A percentile compares a stretch with the other conserved stretches of the same genome.
Evolutionary conservation across 2,888 invertebrate genomes (phyloP).

Genomic region (Coremacera marginata): DNA sequence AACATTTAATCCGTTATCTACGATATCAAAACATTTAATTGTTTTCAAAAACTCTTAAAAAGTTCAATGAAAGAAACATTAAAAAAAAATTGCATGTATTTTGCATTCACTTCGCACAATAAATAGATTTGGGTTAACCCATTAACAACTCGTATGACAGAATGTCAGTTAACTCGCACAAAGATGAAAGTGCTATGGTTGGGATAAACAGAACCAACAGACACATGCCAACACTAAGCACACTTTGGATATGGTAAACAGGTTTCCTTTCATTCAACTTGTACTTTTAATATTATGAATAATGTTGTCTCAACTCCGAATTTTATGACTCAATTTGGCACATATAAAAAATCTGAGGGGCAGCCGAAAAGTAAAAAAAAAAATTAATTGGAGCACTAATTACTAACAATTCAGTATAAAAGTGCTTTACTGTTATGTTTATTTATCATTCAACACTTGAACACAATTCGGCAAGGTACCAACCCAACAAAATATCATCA

Average conservation of each 20-base stretch:
- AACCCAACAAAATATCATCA: not conserved
- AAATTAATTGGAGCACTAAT: constrained; percentile 2
- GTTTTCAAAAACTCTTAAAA: not conserved
- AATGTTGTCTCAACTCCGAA: not conserved
- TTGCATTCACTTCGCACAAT: constrained; percentile 13
- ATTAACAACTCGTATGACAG: not conserved
- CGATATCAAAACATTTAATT: not conserved
- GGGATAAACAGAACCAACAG: not conserved
- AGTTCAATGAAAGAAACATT: too few relatives aligned
- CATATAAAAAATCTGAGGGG: constrained; percentile 27
- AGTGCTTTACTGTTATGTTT: constrained; percentile 27
- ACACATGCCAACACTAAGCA: not conserved
- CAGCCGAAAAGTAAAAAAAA: not conserved
- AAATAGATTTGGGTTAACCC: not conserved
- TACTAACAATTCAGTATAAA: constrained; percentile 38
- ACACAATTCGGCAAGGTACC: constrained; percentile 33
- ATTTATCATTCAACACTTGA: constrained; percentile 39
- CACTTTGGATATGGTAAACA: not conserved
- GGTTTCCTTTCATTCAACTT: constrained; percentile 4
- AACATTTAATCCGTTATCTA: not conserved
- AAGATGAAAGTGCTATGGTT: constrained; percentile 9
- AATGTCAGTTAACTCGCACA: not conserved
- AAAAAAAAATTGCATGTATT: not conserved
- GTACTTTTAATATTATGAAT: not conserved
- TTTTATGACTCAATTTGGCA: not conserved